Conservation (phyloP, 2,888 invertebrate genomes). For the Ornithoptera alexandrae region DNA sequence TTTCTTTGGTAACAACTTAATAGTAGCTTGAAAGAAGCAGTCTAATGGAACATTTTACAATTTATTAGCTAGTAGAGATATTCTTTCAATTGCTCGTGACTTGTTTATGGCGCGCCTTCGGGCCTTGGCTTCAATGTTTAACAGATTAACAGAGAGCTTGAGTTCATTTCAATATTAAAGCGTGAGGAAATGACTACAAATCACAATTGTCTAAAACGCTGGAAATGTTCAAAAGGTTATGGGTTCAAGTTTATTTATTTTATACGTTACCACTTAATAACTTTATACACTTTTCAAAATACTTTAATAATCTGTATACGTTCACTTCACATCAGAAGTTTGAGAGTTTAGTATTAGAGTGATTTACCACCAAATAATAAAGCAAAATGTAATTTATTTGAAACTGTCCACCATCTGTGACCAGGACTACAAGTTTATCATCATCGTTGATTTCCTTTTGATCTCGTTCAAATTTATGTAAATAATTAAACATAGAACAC, state of each 20-base stretch:
- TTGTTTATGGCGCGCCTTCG: conserved; percentile 13
- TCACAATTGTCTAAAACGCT: background rate
- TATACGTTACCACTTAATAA: too few relatives aligned
- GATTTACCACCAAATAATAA: too few relatives aligned
- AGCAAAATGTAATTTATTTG: too few relatives aligned
- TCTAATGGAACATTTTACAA: conserved; percentile 7
- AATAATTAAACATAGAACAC: background rate
- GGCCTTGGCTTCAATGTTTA: conserved; percentile 28
- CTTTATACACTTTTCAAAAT: too few relatives aligned
- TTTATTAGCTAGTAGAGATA: conserved; percentile 8
- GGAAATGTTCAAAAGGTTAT: background rate
- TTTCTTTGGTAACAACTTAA: background rate
- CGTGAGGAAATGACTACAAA: background rate
- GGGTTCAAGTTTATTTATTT: too few relatives aligned
- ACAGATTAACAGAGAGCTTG: conserved; percentile 23
- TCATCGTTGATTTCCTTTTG: background rate
- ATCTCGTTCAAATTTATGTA: background rate
- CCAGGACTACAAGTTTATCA: too few relatives aligned
- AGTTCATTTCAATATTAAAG: conserved; percentile 8
- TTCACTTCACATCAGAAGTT: too few relatives aligned
- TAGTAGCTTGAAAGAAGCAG: conserved; percentile 7
- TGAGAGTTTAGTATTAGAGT: too few relatives aligned
- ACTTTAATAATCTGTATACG: too few relatives aligned
- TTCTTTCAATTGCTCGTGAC: conserved; percentile 24
- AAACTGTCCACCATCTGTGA: too few relatives aligned